Conservation (phyloP, 1,140 invertebrate species). For the Drosophila pseudoobscura region DNA sequence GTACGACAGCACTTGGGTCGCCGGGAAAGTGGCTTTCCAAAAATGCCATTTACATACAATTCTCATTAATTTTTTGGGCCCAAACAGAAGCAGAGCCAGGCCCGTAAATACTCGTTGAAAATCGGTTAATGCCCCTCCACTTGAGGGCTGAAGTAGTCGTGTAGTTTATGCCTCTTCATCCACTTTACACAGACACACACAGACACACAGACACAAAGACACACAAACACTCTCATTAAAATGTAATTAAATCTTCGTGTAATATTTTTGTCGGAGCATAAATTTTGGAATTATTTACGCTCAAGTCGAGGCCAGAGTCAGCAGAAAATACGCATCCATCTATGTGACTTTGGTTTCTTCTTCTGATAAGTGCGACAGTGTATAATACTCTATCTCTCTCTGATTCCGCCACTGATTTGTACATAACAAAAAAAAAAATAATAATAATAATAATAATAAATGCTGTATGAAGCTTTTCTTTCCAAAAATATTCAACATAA, state of each 20-base stretch:
- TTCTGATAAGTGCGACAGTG: conserved; percentile 82
- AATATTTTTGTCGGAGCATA: conserved; percentile 83
- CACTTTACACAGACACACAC: conserved; percentile 26
- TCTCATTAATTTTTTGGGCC: conserved; percentile 60
- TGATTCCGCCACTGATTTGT: conserved; percentile 57
- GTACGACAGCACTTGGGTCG: conserved; percentile 33
- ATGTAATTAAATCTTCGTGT: conserved; percentile 78
- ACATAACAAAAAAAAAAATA: conserved; percentile 41
- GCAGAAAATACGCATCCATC: conserved; percentile 11
- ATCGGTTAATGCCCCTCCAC: neutral
- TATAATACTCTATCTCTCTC: conserved; percentile 62
- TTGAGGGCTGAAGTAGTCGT: conserved; percentile 3
- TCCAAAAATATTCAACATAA: conserved; percentile 46
- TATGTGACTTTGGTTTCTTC: conserved; percentile 68
- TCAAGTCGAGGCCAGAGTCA: conserved; percentile 76
- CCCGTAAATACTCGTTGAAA: neutral
- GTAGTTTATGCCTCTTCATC: conserved; percentile 25
- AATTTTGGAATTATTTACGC: conserved; percentile 83
- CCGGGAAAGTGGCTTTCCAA: conserved; percentile 38
- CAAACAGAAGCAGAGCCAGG: conserved; percentile 12
- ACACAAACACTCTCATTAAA: conserved; percentile 60
- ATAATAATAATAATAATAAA: neutral
- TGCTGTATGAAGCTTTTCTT: conserved; percentile 69
- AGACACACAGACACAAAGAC: neutral
- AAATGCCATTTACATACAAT: conserved; percentile 70